phyloP scores from a whole-genome alignment of 2,888 invertebrate genomes.

The Chalcis sispes region DNA sequence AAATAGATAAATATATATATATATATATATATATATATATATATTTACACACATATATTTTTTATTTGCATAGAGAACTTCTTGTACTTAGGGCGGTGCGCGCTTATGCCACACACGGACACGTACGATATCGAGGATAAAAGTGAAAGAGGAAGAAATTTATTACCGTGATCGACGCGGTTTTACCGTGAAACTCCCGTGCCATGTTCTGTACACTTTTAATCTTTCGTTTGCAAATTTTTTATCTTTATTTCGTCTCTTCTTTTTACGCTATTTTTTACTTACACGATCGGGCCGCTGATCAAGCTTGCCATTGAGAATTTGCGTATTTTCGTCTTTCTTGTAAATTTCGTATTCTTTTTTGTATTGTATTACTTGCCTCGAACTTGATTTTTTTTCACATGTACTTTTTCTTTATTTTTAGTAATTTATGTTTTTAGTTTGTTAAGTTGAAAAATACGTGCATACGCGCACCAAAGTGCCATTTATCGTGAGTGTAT shows the following conservation, averaged over 20 bases:
- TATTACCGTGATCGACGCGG: constrained; percentile 66
- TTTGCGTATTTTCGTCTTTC: constrained; percentile 59
- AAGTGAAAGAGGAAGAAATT: neutral
- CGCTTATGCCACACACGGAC: neutral
- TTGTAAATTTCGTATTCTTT: constrained; percentile 37
- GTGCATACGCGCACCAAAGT: constrained; percentile 67
- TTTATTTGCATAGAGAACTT: constrained; percentile 16
- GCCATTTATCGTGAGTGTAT: constrained; percentile 62
- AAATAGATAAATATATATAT: too few species aligned
- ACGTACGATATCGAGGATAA: neutral
- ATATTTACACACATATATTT: neutral
- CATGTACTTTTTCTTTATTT: constrained; percentile 24
- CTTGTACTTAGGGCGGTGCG: constrained; percentile 27
- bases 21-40: too few species aligned
- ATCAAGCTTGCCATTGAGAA: too few species aligned
- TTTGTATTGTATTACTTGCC: neutral
- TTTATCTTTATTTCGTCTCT: neutral
- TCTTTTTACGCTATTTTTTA: too few species aligned
- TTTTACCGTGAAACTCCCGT: constrained; percentile 73
- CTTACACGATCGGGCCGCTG: too few species aligned
- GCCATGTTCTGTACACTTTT: constrained; percentile 64
- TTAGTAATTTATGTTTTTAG: constrained; percentile 57
- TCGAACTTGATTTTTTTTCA: constrained; percentile 8
- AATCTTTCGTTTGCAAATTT: constrained; percentile 25
- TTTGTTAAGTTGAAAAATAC: constrained; percentile 23